A percentile compares a stretch with the other conserved stretches of the same genome.
These are phyloP conservation scores for Psilopogon haemacephalus DNA, from an alignment of 2,113 vertebrate genomes.

Conservation along the genomic window DNA sequence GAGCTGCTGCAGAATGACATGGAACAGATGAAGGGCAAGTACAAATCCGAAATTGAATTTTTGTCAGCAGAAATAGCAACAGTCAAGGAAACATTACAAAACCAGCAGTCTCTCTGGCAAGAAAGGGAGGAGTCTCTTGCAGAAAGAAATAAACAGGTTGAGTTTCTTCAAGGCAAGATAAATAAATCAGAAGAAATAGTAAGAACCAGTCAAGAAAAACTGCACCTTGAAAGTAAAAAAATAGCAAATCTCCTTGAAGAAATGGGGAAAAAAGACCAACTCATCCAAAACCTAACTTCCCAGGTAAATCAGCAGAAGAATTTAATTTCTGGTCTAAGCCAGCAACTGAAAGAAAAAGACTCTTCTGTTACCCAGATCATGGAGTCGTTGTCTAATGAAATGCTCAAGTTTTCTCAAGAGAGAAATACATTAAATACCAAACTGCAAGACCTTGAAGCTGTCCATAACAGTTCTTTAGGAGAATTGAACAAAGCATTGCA, in stretches of 20 bases:
- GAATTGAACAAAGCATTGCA: conserved; percentile 50
- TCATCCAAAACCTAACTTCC: conserved; percentile 68
- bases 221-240: conserved; percentile 53
- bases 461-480: conserved; percentile 19
- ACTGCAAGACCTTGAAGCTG: conserved; percentile 67
- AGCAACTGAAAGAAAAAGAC: conserved; percentile 83
- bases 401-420: conserved; percentile 75
- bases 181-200: conserved; percentile 59
- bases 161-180: conserved; percentile 64
- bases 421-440: conserved; percentile 61
- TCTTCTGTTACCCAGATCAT: conserved; percentile 77
- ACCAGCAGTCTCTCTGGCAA: conserved; percentile 50
- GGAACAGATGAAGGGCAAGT: conserved; percentile 43
- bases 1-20: conserved; percentile 33
- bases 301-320: conserved; percentile 84
- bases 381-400: conserved; percentile 80
- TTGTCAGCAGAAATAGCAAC: conserved; percentile 59
- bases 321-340: conserved; percentile 77
- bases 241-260: conserved; percentile 52
- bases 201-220: conserved; percentile 34
- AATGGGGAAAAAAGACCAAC: conserved; percentile 70
- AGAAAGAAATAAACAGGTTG: conserved; percentile 48
- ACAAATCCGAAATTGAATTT: conserved; percentile 50
- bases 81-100: conserved; percentile 19
- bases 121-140: conserved; percentile 55